These are phyloP conservation scores for Eristalis tenax DNA, from an alignment of 2,888 invertebrate genomes.

Conservation along the genomic window DNA sequence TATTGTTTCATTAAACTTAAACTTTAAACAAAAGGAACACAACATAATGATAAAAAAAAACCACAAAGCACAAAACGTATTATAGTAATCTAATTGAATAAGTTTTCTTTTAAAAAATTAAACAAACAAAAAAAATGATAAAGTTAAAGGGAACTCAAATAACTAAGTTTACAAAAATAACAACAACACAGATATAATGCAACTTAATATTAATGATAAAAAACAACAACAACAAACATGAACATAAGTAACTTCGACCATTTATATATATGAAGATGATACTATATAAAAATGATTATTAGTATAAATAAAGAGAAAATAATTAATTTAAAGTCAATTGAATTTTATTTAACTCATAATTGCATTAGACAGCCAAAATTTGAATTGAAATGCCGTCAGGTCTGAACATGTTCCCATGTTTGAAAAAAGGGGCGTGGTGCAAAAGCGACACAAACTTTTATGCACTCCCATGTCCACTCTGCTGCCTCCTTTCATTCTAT, in stretches of 20 bases:
- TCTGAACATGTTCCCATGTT: too few relatives aligned
- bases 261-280: constrained; percentile 71
- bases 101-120: constrained; percentile 56
- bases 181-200: constrained; percentile 34
- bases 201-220: constrained; percentile 44
- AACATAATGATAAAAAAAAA: constrained; percentile 38
- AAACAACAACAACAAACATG: constrained; percentile 16
- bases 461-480: too few relatives aligned
- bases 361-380: too few relatives aligned
- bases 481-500: too few relatives aligned
- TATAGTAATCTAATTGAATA: constrained; percentile 52
- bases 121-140: constrained; percentile 25
- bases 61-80: constrained; percentile 70
- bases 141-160: constrained; percentile 65
- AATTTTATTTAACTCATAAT: neutral
- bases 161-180: constrained; percentile 51
- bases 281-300: constrained; percentile 69
- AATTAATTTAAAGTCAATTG: constrained; percentile 26
- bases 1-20: constrained; percentile 62
- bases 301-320: constrained; percentile 68
- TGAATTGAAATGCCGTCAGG: too few relatives aligned
- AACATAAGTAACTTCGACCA: constrained; percentile 62
- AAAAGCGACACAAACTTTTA: too few relatives aligned
- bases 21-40: constrained; percentile 44
- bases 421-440: too few relatives aligned